Evolutionary conservation across 2,797 vertebrate genomes (phyloP), one percentile per base, ranked within the genome.

Genomic region (Arnoldichthys spilopterus): DNA sequence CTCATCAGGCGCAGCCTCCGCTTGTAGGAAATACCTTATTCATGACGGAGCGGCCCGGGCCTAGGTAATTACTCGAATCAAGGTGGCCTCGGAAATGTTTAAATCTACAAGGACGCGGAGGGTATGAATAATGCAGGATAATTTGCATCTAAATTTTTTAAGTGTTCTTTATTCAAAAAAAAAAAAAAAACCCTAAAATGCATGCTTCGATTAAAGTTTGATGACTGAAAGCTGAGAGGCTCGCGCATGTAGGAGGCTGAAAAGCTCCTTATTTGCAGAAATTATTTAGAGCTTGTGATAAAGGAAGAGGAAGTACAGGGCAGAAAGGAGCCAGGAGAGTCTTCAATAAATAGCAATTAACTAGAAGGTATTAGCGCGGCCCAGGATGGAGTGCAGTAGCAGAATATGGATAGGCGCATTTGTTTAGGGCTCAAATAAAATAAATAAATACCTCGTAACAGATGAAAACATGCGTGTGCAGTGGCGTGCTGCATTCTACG

Each of bases 61-160:
- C 94, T 95, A 97, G 96, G 97, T 97, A 99, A 98, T 98, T 98
- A 97, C 98, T 96, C 90, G 96, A 98, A 98, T 99, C 97, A 97
- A 98, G 98, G 97, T 98, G 96, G 96, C 96, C 96, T 96, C 95
- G 94, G 94, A 97, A 97, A 96, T 98, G 96, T 98, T 98, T 97
- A 98, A 98, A 97, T 97, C 97, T 98, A 96, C 96, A 97, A 97
- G 97, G 97, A 98, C 96, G 93, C 91, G 91, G 93, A 94, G 94
- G 94, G 90, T 93, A 99, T 99, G 97, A 97, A 99, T 98, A 98
- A 99, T 98, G 96, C 96, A 99, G 94, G 94, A 95, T 96, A 93
- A 98, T 98, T 98, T 98, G 97, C 96, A 98, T 99, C 96, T 98
- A 96, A 96, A 98, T 98, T 97, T 98, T 98, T 98, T 98, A 97